phyloP scores from a whole-genome alignment of 1,140 invertebrate genomes.

The Doryteuthis pealeii region DNA sequence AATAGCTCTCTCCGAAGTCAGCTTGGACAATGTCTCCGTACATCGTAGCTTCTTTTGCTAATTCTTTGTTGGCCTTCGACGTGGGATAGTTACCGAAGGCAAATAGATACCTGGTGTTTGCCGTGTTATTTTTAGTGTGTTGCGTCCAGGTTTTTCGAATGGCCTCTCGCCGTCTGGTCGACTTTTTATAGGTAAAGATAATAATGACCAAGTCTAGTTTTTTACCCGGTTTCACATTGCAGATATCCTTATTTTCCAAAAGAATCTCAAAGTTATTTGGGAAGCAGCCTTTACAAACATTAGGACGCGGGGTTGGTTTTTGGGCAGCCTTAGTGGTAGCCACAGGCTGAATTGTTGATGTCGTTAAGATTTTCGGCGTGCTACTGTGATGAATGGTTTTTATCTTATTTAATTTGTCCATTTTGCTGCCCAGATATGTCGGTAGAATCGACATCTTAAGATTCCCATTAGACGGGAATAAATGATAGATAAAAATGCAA shows the following conservation, averaged over 20 bases:
- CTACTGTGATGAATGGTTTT: no score
- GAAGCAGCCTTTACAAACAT: not conserved
- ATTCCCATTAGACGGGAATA: no score
- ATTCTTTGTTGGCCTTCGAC: not conserved
- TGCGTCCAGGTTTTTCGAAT: slow-evolving; percentile 32
- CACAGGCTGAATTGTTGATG: no score
- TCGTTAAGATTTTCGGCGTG: no score
- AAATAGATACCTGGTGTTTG: slow-evolving; percentile 24
- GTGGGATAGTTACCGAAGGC: slow-evolving; percentile 21
- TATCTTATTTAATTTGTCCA: no score
- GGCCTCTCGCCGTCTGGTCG: slow-evolving; percentile 9
- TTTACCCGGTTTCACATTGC: not conserved
- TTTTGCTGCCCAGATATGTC: no score
- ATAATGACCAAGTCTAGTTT: slow-evolving; percentile 20
- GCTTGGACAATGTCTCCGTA: slow-evolving; percentile 76
- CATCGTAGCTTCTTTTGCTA: slow-evolving; percentile 63
- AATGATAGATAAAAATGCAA: no score
- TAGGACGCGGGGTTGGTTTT: not conserved
- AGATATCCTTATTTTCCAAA: not conserved
- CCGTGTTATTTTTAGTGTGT: slow-evolving; percentile 28
- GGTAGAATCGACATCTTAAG: no score
- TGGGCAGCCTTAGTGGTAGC: no score
- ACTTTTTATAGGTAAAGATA: slow-evolving; percentile 18
- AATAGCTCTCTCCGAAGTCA: slow-evolving; percentile 75
- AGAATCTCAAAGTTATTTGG: not conserved